These are phyloP conservation scores for Eupelmus urozonus DNA, from an alignment of 2,888 invertebrate genomes.

Conservation along the genomic window DNA sequence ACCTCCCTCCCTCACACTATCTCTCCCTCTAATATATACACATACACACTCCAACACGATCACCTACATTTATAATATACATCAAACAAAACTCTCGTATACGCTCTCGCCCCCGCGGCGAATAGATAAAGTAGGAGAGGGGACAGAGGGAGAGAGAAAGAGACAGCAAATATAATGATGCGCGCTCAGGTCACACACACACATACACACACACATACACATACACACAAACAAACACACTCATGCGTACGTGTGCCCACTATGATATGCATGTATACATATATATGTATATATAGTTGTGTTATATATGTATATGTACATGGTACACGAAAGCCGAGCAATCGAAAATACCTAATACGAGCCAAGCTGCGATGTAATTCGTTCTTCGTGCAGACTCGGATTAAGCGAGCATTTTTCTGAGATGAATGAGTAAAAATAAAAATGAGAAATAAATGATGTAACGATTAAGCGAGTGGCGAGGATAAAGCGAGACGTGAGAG, in stretches of 20 bases:
- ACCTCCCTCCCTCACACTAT: too few species aligned
- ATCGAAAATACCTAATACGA: conserved; percentile 21
- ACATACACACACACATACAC: conserved; percentile 1
- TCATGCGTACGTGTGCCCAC: background rate
- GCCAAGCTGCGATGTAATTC: conserved; percentile 15
- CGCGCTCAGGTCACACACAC: background rate
- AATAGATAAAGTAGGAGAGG: too few species aligned
- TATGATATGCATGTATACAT: conserved; percentile 43
- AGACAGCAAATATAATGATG: background rate
- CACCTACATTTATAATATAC: background rate
- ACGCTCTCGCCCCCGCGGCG: background rate
- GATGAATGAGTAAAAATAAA: background rate
- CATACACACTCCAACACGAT: background rate
- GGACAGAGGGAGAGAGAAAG: background rate
- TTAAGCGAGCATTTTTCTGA: conserved; percentile 16
- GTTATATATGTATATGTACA: conserved; percentile 32
- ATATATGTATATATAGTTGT: conserved; percentile 44
- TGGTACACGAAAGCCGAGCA: conserved; percentile 14
- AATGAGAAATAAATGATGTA: background rate
- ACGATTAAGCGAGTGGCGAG: background rate
- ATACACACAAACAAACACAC: background rate
- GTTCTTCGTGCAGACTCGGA: conserved; percentile 7
- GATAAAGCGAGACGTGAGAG: background rate
- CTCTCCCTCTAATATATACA: background rate
- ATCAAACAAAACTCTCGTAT: background rate